These are phyloP conservation scores for Onychostoma macrolepis DNA, from an alignment of 2,113 vertebrate genomes.

Conservation along the genomic window DNA sequence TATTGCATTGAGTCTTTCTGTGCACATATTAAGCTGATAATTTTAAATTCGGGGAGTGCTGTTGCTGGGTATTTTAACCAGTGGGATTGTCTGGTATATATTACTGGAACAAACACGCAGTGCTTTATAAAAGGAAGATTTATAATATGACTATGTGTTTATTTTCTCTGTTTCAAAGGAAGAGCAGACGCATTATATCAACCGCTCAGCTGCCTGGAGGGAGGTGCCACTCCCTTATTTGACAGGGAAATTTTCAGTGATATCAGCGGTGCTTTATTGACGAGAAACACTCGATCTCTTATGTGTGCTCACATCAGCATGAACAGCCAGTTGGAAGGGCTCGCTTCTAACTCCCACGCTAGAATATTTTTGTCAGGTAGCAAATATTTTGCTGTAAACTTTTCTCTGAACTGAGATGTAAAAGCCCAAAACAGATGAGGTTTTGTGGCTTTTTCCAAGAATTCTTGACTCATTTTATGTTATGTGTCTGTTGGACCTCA, in stretches of 20 bases:
- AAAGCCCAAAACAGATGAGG: background rate
- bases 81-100: background rate
- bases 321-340: background rate
- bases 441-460: background rate
- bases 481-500: background rate
- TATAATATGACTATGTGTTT: background rate
- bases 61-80: background rate
- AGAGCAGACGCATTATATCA: conserved; percentile 66
- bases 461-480: background rate
- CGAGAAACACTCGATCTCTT: conserved; percentile 61
- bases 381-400: conserved; percentile 44
- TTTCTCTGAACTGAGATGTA: background rate
- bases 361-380: conserved; percentile 22
- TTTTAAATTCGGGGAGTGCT: background rate
- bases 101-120: background rate
- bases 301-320: conserved; percentile 38
- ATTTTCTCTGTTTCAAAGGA: conserved; percentile 65
- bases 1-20: background rate
- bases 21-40: background rate
- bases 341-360: background rate
- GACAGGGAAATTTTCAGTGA: conserved; percentile 76
- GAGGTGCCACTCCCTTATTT: conserved; percentile 75
- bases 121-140: background rate
- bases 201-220: conserved; percentile 66
- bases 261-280: conserved; percentile 59